These are phyloP conservation scores for Mimumesa dahlbomi DNA, from an alignment of 2,888 invertebrate species.

Conservation along the genomic window DNA sequence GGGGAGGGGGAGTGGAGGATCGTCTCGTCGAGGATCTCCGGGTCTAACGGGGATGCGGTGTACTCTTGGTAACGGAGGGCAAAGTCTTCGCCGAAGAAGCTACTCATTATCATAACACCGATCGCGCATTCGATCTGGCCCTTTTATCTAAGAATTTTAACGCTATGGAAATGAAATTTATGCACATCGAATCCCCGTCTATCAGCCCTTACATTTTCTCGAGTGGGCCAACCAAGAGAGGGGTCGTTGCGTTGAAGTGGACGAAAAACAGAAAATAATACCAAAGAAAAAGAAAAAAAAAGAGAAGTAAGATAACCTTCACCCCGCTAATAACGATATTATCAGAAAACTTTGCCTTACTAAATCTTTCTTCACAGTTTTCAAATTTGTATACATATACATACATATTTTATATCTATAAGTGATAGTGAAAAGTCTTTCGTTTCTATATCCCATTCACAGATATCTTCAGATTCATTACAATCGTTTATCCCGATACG, in stretches of 20 bases:
- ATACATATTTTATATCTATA: too few relatives aligned
- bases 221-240: background rate
- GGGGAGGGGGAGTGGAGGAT: background rate
- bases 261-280: too few relatives aligned
- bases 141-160: conserved; percentile 68
- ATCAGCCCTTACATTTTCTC: conserved; percentile 8
- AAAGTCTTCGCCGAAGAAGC: conserved; percentile 47
- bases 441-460: too few relatives aligned
- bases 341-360: too few relatives aligned
- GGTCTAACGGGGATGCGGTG: conserved; percentile 39
- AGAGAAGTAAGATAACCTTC: too few relatives aligned
- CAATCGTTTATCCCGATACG: background rate
- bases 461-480: too few relatives aligned
- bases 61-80: conserved; percentile 40
- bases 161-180: conserved; percentile 67
- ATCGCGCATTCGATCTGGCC: conserved; percentile 69
- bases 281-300: too few relatives aligned
- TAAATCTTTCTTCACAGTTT: too few relatives aligned
- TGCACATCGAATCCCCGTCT: conserved; percentile 45
- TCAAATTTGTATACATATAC: too few relatives aligned
- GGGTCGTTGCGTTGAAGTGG: background rate
- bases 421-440: too few relatives aligned
- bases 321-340: too few relatives aligned
- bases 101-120: conserved; percentile 71
- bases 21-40: conserved; percentile 48